Evolutionary conservation across 92 coral and sea anemone species (phyloP), one percentile per base, ranked within the genome.

Genomic region (Epizoanthus rinbou): DNA sequence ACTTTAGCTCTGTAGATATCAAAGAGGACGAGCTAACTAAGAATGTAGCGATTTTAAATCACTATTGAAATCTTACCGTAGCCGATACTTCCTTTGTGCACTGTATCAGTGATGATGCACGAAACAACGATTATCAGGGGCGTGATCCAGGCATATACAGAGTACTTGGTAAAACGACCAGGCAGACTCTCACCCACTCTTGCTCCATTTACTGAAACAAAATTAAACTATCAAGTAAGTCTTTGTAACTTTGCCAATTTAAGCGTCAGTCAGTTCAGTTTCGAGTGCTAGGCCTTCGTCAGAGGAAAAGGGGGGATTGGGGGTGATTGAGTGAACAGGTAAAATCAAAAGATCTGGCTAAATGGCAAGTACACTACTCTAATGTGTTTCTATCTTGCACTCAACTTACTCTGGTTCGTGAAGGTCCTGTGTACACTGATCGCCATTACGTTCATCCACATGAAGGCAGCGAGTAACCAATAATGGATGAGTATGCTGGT

Each of bases 391-490:
- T 62, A 18, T 8, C 1, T 8, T 11, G 37, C 71, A 23, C 15
- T 8, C 3, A 28, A 58, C 81, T 78, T 63, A 78, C 82, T 57
- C 16, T 78, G 52, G n/a, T 65, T 78, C 41, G 82, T 62, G 43
- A 78, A 78, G 7, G 82, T 78, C 7, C 72, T 56, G 21, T 63
- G 82, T 21, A 78, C 72, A 78, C 82, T 60, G 8, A 78, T 57
- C 14, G 82, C 82, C 82, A 78, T 78, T 13, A 18, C 82, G 16
- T 78, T 78, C 82, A 78, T 78, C 82, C 82, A 78, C 71, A 78
- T 14, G 23, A 78, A 78, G 25, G 58, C 6, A 7, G 69, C 82
- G 5, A 78, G 82, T 47, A 78, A 57, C 59, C 82, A 78, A 63
- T 78, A 78, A 63, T 78, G 82, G 70, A 78, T 10, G 41, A 78